phyloP scores from a whole-genome alignment of 2,888 invertebrate genomes.

The Platypus cylindrus region DNA sequence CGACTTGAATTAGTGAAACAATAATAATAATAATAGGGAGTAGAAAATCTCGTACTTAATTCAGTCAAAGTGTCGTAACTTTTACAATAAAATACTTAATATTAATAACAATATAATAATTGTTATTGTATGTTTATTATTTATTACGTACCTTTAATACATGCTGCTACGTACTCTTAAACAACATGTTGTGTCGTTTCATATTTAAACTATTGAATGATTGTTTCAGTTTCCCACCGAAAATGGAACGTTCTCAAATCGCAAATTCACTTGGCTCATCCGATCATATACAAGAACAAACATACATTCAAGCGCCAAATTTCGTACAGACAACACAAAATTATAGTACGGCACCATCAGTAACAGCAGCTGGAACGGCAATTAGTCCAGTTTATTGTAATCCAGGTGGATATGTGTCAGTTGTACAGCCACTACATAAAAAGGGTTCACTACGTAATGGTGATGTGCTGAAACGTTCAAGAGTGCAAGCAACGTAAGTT shows the following conservation, averaged over 20 bases:
- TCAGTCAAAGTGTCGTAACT: too few relatives aligned
- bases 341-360: constrained; percentile 28
- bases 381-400: constrained; percentile 30
- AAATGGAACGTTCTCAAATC: constrained; percentile 35
- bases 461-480: constrained; percentile 51
- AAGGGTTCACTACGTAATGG: constrained; percentile 52
- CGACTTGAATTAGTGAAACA: too few relatives aligned
- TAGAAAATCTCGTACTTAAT: too few relatives aligned
- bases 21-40: too few relatives aligned
- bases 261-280: constrained; percentile 29
- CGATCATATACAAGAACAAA: constrained; percentile 33
- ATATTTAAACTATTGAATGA: too few relatives aligned
- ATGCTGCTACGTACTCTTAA: too few relatives aligned
- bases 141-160: neutral
- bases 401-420: constrained; percentile 30
- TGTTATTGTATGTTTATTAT: neutral
- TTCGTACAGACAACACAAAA: constrained; percentile 32
- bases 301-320: constrained; percentile 35
- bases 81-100: too few relatives aligned
- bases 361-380: too few relatives aligned
- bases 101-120: too few relatives aligned
- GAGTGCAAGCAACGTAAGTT: constrained; percentile 56
- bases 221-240: constrained; percentile 35
- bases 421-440: constrained; percentile 44
- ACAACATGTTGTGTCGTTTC: constrained; percentile 1